Base-by-base conservation (phyloP, 2,797 vertebrate genomes). In the Eidolon dupreanum region DNA sequence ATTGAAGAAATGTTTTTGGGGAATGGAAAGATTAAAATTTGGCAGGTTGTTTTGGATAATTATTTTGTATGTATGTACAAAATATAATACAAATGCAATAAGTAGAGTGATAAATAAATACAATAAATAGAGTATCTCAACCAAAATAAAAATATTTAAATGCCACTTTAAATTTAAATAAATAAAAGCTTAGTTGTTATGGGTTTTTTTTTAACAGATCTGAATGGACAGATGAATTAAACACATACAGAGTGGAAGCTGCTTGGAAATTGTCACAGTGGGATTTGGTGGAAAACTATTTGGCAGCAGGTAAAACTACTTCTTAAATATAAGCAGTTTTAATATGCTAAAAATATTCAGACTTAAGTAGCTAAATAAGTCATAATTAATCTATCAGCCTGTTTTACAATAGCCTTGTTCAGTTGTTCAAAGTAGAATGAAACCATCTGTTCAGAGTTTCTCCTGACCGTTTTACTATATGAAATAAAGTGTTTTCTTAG, bases 181-280 rank as follows among this genome's bases (percentile, higher is more conserved):
- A 63, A 68, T 71, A 70, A 73, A 74, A 68, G 43, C 57, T 59
- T 95, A 70, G 20, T 55, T 93, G 92, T 22, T 96, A 61, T 6
- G 71, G 57, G 17, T 94, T 95, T 96, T 57, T 70, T 65, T 96
- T 57, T 70, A 83, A 94, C 83, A 99, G 99, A 97, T 98, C 98
- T 61, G 99, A 99, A 88, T 99, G 99, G 99, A 99, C 99, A 97
- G 99, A 99, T 1, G 99, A 99, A 96, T 98, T 99, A 95, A 99
- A 99, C 97, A 99, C 99, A 0, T 99, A 99, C 96, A 99, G 99
- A 97, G 99, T 99, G 36, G 99, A 99, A 97, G 99, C 99, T 46
- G 99, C 99, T 77, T 99, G 99, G 99, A 99, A 99, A 98, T 98
- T 99, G 5, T 99, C 99, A 16, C 99, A 98, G 41, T 99, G 99